Evolutionary conservation across 2,888 invertebrate genomes (phyloP), one percentile per base, ranked within the genome.

Genomic region (Germaria angustata): DNA sequence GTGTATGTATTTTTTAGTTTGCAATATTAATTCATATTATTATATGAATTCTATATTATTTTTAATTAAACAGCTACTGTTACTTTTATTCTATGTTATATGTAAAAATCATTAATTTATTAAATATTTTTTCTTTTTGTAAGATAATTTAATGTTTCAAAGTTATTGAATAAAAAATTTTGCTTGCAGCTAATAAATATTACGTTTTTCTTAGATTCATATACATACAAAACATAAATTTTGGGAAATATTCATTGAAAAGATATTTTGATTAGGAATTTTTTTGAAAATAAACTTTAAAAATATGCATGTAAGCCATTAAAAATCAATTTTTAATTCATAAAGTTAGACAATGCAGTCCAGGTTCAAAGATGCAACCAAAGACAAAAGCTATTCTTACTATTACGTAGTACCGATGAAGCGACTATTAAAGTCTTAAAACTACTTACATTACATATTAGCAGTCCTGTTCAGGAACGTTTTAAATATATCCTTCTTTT

Each of bases 111-210:
- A 24, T 39, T n/a, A 2, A 39, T 28, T 57, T 15, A 22, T 73
- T 44, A 4, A 32, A 41, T 22, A 17, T 34, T 20, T 41, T 59
- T n/a, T 32, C 11, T 39, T 34, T 66, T 11, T 76, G 2, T 34
- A 20, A 59, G 17, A n/a, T 15, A 32, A 44, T 32, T 20, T 53
- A 2, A 53, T 73, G 17, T 65, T 28, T 72, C 39, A 15, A 53
- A 34, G 24, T 46, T 22, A 49, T 68, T 69, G 0, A 61, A 41
- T 46, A 61, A 63, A 66, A 69, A 76, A 71, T 51, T 22, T 81
- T 69, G 78, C 78, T 78, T 81, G 73, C 73, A 63, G 73, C 81
- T 73, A 59, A 71, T 49, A 46, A 17, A 0, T 20, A 44, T 41
- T 9, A 13, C 9, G 51, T 22, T n/a, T 41, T 9, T 41, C 22